A percentile compares a stretch with the other conserved stretches of the same genome.
Evolutionary conservation across 30 jellyfish, hydroid and myxozoan species (phyloP).

Genomic region (Aurelia coerulea): DNA sequence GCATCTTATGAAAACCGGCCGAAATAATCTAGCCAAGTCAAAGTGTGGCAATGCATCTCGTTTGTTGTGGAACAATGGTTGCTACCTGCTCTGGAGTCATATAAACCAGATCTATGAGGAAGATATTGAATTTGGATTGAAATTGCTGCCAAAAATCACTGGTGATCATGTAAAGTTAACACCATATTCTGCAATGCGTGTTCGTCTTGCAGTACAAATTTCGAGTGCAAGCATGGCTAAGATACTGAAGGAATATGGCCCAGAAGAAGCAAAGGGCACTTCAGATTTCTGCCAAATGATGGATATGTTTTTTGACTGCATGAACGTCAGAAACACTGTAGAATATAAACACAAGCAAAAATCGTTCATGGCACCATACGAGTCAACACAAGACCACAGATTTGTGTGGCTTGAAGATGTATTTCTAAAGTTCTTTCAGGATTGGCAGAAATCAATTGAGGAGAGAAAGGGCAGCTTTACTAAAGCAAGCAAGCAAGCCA

Average conservation of each 20-base stretch:
- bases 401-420: slow-evolving; percentile 46
- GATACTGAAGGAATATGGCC: slow-evolving; percentile 31
- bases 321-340: slow-evolving; percentile 38
- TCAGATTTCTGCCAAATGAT: slow-evolving; percentile 50
- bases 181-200: slow-evolving; percentile 60
- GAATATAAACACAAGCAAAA: neutral
- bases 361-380: slow-evolving; percentile 38
- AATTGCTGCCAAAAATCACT: slow-evolving; percentile 41
- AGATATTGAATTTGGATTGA: slow-evolving; percentile 45
- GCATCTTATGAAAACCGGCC: slow-evolving; percentile 54
- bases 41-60: slow-evolving; percentile 23
- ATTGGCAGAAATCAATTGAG: slow-evolving; percentile 58
- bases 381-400: slow-evolving; percentile 30
- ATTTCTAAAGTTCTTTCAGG: slow-evolving; percentile 39
- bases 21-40: slow-evolving; percentile 33
- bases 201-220: slow-evolving; percentile 57
- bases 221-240: slow-evolving; percentile 39
- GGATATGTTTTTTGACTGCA: slow-evolving; percentile 65
- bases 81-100: slow-evolving; percentile 52
- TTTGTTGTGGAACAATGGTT: slow-evolving; percentile 56
- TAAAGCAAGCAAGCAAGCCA: slow-evolving; percentile 11
- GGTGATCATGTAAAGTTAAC: slow-evolving; percentile 39
- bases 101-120: slow-evolving; percentile 26
- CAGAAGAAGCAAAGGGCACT: slow-evolving; percentile 41
- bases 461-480: slow-evolving; percentile 19